These are phyloP conservation scores for Gymnothorax reevesii DNA, from an alignment of 2,797 vertebrate species.

Conservation along the genomic window DNA sequence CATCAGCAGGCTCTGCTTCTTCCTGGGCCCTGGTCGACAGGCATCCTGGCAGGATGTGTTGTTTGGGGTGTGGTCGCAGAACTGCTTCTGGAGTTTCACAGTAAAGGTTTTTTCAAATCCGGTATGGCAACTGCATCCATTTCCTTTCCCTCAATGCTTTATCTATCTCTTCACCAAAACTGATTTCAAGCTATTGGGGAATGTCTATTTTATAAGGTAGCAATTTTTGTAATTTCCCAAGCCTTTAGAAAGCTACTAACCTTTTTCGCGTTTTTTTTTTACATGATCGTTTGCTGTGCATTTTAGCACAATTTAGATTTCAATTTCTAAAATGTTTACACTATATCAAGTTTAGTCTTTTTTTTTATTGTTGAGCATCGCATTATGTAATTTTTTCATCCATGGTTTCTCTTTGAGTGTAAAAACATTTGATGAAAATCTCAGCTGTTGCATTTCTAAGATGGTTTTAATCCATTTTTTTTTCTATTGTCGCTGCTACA, in stretches of 20 bases:
- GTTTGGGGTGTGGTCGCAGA: constrained; percentile 78
- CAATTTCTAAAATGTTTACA: not conserved
- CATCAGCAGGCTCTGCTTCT: constrained; percentile 77
- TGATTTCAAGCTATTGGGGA: no score
- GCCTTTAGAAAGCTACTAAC: not conserved
- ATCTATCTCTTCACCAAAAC: not conserved
- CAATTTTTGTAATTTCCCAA: not conserved
- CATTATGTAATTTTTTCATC: not conserved
- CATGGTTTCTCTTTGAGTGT: not conserved
- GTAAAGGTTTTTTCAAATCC: constrained; percentile 67
- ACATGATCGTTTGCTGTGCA: not conserved
- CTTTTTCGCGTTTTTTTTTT: not conserved
- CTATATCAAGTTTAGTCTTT: not conserved
- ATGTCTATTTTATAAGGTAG: not conserved
- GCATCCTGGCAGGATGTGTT: constrained; percentile 75
- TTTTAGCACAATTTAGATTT: not conserved
- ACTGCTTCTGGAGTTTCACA: constrained; percentile 76
- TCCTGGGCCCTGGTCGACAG: constrained; percentile 73
- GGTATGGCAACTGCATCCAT: constrained; percentile 57
- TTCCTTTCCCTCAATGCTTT: not conserved
- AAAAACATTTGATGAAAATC: not conserved
- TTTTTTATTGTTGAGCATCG: not conserved
- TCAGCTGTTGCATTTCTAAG: not conserved
- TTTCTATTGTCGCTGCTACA: constrained; percentile 13
- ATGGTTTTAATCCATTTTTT: constrained; percentile 20